Base-by-base conservation (phyloP, 1,140 invertebrate species). In the Piezodorus guildinii region DNA sequence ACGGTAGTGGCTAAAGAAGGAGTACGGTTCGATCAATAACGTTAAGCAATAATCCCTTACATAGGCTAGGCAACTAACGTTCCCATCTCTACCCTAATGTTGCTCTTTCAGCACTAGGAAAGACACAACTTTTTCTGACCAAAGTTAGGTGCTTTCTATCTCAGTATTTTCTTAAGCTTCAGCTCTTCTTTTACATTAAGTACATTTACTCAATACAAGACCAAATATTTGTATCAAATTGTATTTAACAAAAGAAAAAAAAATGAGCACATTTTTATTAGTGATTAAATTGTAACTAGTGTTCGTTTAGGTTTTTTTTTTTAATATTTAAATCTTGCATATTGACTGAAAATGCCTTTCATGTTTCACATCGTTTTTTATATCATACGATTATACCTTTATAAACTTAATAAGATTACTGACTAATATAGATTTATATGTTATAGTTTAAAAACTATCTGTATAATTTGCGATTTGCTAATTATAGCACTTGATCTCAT, bases 311-410 rank as follows among this genome's bases (percentile, higher is more conserved):
- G 16, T 21, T 39, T 23, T 56, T 56, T 19, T 56, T 56, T 56
- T 56, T 56, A 56, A 56, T 56, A 56, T 49, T 49, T 10, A 39
- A 39, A 49, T 49, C 46, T 56, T 56, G 19, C 23, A 56, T 56
- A 56, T 10, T 56, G 52, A 56, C 52, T 56, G 52, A 56, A 56
- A 49, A 56, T 56, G 52, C 52, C 52, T 56, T 56, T 23, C 15
- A 56, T 23, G 19, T 25, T 56, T 56, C 52, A 49, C 9, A 39
- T 39, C 34, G 9, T 39, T 39, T n/a, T 56, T 25, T 23, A 56
- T 23, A 25, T 25, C 52, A 23, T 56, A 23, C 17, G 21, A 23
- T 56, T 23, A 9, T 56, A 25, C 23, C 14, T 56, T 23, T 25
- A 56, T 56, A 56, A 56, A 56, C 27, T 8, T 56, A 56, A 16